These are phyloP conservation scores for Pachymerium ferrugineum DNA, from an alignment of 2,888 invertebrate genomes.

Conservation along the genomic window DNA sequence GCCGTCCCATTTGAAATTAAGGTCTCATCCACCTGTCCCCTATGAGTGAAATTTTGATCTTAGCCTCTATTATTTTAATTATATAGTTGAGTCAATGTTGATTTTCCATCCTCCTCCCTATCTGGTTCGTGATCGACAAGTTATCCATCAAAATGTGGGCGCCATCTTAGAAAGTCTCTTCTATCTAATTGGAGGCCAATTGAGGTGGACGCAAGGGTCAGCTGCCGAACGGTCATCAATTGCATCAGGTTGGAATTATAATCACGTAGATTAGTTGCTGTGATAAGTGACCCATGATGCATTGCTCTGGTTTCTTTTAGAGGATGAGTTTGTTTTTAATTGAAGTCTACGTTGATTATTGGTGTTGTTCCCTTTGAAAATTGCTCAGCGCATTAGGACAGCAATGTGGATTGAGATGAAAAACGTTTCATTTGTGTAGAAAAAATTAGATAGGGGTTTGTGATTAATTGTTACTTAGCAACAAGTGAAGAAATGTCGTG, in stretches of 20 bases:
- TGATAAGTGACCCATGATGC: background rate
- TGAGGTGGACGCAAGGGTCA: slow-evolving; percentile 4
- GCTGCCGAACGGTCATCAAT: slow-evolving; percentile 9
- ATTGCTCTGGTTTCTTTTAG: background rate
- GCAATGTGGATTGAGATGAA: background rate
- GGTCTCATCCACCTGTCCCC: slow-evolving; percentile 13
- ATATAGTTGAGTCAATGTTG: slow-evolving; percentile 3
- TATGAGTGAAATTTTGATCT: slow-evolving; percentile 3
- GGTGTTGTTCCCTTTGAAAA: no score
- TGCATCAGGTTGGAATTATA: background rate
- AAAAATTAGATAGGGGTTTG: no score
- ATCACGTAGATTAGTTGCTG: background rate
- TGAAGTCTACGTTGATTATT: no score
- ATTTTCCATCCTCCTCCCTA: slow-evolving; percentile 8
- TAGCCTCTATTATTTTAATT: slow-evolving; percentile 13
- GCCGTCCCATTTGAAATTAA: slow-evolving; percentile 2
- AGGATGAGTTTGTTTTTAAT: no score
- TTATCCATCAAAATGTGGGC: slow-evolving; percentile 4
- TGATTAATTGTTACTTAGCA: no score
- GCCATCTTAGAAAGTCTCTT: background rate
- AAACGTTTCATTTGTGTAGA: no score
- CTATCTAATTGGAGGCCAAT: slow-evolving; percentile 9
- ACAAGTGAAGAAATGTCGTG: no score
- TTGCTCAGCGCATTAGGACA: no score
- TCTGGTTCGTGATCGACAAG: background rate